These are phyloP conservation scores for Dicycla oo DNA, from an alignment of 2,888 invertebrate species.

Conservation along the genomic window DNA sequence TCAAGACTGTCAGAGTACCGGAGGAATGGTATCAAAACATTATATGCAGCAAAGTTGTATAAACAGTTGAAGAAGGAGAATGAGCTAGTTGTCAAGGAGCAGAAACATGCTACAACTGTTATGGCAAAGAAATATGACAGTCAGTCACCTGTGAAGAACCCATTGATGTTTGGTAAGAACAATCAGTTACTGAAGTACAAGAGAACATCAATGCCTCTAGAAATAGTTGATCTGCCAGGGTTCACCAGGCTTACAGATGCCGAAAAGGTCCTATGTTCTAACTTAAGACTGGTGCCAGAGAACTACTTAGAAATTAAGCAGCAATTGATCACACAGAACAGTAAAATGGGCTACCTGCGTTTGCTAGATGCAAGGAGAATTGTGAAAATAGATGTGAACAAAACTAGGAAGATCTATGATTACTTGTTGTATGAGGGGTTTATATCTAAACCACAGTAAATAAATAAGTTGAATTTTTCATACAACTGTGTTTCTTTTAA, in stretches of 20 bases:
- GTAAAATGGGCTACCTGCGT: slow-evolving; percentile 93
- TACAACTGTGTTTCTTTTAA: slow-evolving; percentile 19
- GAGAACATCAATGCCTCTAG: slow-evolving; percentile 86
- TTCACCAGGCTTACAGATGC: slow-evolving; percentile 93
- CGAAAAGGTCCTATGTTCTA: slow-evolving; percentile 95
- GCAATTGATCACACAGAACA: slow-evolving; percentile 93
- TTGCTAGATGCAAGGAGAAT: slow-evolving; percentile 95
- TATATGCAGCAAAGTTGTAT: slow-evolving; percentile 92
- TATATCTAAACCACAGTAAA: slow-evolving; percentile 90
- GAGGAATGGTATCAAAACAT: slow-evolving; percentile 92
- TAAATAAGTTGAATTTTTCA: slow-evolving; percentile 52
- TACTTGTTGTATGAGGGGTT: slow-evolving; percentile 93
- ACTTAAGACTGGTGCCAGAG: slow-evolving; percentile 93
- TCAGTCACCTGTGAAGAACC: slow-evolving; percentile 78
- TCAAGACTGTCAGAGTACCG: slow-evolving; percentile 92
- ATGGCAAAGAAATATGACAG: slow-evolving; percentile 83
- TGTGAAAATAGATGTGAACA: slow-evolving; percentile 98
- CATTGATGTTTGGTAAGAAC: slow-evolving; percentile 69
- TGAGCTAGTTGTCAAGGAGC: slow-evolving; percentile 89
- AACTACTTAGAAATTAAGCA: slow-evolving; percentile 95
- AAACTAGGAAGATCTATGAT: slow-evolving; percentile 96
- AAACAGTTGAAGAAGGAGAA: slow-evolving; percentile 91
- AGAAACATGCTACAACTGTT: slow-evolving; percentile 76
- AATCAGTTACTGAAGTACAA: slow-evolving; percentile 75
- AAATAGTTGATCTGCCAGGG: slow-evolving; percentile 94